These are phyloP conservation scores for Hyphantria cunea DNA, from an alignment of 1,140 invertebrate species.

Conservation along the genomic window DNA sequence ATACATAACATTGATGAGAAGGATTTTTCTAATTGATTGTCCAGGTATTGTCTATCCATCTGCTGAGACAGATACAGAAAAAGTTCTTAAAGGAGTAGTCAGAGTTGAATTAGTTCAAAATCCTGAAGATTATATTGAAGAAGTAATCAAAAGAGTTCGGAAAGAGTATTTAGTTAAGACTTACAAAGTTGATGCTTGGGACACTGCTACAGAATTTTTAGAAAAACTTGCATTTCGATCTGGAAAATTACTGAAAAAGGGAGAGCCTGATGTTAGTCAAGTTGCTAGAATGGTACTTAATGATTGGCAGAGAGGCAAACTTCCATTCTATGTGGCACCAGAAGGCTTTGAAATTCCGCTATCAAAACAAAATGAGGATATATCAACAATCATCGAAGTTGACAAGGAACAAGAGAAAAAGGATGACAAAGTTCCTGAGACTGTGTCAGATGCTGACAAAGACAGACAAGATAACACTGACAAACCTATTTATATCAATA, in stretches of 20 bases:
- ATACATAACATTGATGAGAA: slow-evolving; percentile 98
- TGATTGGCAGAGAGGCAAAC: slow-evolving; percentile 98
- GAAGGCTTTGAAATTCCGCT: slow-evolving; percentile 87
- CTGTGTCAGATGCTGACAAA: slow-evolving; percentile 33
- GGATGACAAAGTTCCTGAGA: slow-evolving; percentile 11
- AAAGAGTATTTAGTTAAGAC: slow-evolving; percentile 95
- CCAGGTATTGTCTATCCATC: slow-evolving; percentile 99
- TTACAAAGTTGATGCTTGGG: slow-evolving; percentile 93
- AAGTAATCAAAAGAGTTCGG: slow-evolving; percentile 94
- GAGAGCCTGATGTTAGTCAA: slow-evolving; percentile 95
- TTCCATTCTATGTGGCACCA: slow-evolving; percentile 96
- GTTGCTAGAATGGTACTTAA: slow-evolving; percentile 98
- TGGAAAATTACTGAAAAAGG: slow-evolving; percentile 97
- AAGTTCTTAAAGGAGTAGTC: slow-evolving; percentile 97
- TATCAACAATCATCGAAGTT: neutral
- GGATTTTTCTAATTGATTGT: slow-evolving; percentile 99
- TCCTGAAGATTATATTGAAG: slow-evolving; percentile 96
- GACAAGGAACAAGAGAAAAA: slow-evolving; percentile 24
- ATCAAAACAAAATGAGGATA: slow-evolving; percentile 55
- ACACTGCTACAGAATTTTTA: slow-evolving; percentile 93
- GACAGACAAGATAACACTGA: slow-evolving; percentile 45
- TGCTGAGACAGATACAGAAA: slow-evolving; percentile 95
- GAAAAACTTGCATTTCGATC: slow-evolving; percentile 93
- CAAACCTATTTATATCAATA: slow-evolving; percentile 61
- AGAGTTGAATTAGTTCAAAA: slow-evolving; percentile 96